These are phyloP conservation scores for Odontamblyopus lacepedii DNA, from an alignment of 2,797 vertebrate genomes.

Conservation along the genomic window DNA sequence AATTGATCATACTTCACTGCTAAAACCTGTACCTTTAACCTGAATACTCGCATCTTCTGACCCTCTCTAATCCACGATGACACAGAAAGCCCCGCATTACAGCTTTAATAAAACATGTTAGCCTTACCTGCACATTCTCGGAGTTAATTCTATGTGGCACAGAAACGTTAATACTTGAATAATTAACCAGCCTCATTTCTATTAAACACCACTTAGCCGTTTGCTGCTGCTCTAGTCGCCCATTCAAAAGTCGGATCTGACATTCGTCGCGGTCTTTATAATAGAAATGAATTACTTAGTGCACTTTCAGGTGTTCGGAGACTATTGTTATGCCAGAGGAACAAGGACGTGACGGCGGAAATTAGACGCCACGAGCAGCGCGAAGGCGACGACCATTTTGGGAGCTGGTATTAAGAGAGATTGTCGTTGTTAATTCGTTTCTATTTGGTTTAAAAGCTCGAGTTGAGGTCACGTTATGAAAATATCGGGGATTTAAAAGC, in stretches of 20 bases:
- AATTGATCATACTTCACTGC: conserved; percentile 36
- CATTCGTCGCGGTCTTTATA: conserved; percentile 74
- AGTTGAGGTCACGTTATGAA: not conserved
- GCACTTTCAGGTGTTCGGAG: conserved; percentile 70
- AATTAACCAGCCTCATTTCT: conserved; percentile 75
- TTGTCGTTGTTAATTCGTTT: not conserved
- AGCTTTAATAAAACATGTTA: conserved; percentile 71
- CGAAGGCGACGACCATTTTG: conserved; percentile 14
- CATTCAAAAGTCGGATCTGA: conserved; percentile 67
- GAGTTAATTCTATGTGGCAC: conserved; percentile 70
- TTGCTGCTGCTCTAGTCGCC: conserved; percentile 51
- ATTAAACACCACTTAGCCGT: conserved; percentile 78
- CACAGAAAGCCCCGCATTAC: conserved; percentile 50
- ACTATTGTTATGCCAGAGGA: conserved; percentile 63
- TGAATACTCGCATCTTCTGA: conserved; percentile 18
- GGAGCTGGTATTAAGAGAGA: not conserved
- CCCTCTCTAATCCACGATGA: conserved; percentile 48
- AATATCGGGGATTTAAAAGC: not conserved
- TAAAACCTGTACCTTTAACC: conserved; percentile 29
- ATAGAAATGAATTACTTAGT: conserved; percentile 78
- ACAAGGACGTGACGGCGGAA: conserved; percentile 59
- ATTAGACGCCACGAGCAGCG: conserved; percentile 41
- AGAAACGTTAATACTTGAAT: conserved; percentile 76
- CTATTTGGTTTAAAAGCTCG: not conserved
- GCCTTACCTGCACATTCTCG: conserved; percentile 51